Evolutionary conservation across 2,888 invertebrate species (phyloP).

Genomic region (Pristionchus entomophagus): DNA sequence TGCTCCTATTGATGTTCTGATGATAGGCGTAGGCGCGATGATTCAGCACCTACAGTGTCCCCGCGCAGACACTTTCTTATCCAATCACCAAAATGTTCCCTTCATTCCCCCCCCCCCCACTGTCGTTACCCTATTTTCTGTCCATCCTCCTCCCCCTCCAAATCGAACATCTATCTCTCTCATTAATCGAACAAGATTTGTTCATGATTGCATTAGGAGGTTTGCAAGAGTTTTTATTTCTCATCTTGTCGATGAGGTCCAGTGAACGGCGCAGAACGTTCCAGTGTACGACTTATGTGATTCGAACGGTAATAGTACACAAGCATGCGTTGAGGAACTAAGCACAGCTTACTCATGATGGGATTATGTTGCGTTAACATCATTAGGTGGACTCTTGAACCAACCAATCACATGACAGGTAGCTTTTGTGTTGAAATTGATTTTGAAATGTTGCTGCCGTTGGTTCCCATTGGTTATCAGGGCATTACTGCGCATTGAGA

Average conservation of each 20-base stretch:
- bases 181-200: not conserved
- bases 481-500: too few species aligned
- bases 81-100: conserved; percentile 28
- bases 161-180: conserved; percentile 25
- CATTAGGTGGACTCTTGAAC: not conserved
- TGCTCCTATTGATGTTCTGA: not conserved
- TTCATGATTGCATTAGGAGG: not conserved
- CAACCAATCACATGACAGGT: not conserved
- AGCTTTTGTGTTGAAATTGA: too few species aligned
- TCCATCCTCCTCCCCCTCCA: not conserved
- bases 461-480: too few species aligned
- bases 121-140: conserved; percentile 38
- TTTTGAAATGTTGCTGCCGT: too few species aligned
- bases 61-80: conserved; percentile 6
- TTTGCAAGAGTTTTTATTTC: not conserved
- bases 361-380: not conserved
- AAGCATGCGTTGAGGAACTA: not conserved
- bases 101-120: not conserved
- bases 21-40: not conserved
- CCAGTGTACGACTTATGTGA: too few species aligned
- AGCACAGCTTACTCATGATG: not conserved
- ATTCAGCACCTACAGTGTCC: conserved; percentile 18
- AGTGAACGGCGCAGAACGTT: too few species aligned
- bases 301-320: not conserved
- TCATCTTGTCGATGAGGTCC: too few species aligned